Evolutionary conservation across 2,797 vertebrate genomes (phyloP).

Genomic region (Pangasius krempfi): DNA sequence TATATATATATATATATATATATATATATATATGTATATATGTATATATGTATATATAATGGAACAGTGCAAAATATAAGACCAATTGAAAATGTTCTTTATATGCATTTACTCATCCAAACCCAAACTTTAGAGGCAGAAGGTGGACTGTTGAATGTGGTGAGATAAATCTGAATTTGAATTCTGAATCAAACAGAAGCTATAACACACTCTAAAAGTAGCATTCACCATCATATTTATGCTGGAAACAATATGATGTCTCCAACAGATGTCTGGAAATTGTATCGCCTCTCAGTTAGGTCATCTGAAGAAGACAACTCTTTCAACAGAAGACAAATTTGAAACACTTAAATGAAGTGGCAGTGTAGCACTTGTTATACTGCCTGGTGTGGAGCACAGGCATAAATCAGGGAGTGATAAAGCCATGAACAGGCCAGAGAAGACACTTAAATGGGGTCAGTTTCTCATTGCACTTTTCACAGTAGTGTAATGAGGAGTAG

Average conservation of each 20-base stretch:
- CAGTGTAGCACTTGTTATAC: background rate
- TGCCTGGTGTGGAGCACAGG: background rate
- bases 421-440: background rate
- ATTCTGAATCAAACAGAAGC: too few relatives aligned
- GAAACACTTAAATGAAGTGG: background rate
- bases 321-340: background rate
- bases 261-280: background rate
- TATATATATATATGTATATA: too few relatives aligned
- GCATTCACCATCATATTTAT: background rate
- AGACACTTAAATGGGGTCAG: background rate
- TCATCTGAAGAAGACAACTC: background rate
- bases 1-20: too few relatives aligned
- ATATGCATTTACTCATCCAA: background rate
- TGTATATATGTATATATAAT: too few relatives aligned
- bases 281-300: background rate
- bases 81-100: background rate
- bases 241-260: background rate
- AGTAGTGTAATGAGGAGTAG: background rate
- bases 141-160: background rate
- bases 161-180: background rate
- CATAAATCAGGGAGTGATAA: background rate
- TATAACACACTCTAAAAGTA: background rate
- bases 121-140: background rate
- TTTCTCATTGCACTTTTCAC: background rate
- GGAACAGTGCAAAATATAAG: background rate